Conservation (phyloP, 2,797 vertebrate species). For the Melanotaenia boesemani region DNA sequence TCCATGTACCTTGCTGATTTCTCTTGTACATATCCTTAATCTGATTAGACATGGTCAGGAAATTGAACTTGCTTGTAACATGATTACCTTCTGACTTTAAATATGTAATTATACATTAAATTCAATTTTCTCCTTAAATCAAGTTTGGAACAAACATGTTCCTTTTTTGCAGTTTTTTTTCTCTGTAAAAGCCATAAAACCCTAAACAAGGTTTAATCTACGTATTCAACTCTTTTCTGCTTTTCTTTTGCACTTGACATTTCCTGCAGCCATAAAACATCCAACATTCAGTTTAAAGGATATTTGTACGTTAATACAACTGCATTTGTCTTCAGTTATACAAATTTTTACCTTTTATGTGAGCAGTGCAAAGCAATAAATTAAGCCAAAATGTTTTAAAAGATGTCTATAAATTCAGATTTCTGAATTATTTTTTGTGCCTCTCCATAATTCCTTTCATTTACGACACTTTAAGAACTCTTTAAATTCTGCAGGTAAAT, state of each 20-base stretch:
- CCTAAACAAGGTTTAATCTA: neutral
- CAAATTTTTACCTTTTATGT: conserved; percentile 6
- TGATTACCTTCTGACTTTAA: neutral
- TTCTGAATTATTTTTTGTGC: neutral
- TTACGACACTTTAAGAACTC: neutral
- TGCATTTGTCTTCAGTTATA: conserved; percentile 34
- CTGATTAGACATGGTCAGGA: neutral
- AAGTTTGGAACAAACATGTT: neutral
- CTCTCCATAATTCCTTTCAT: neutral
- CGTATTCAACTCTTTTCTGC: conserved; percentile 1
- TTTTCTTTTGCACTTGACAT: conserved; percentile 61
- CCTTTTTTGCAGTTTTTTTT: neutral
- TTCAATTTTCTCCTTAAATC: neutral
- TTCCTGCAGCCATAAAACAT: conserved; percentile 44
- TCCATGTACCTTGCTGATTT: neutral
- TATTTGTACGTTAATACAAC: conserved; percentile 27
- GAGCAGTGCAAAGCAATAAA: conserved; percentile 47
- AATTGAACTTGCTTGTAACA: neutral
- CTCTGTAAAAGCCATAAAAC: conserved; percentile 16
- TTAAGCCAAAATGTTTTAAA: neutral
- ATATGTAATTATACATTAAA: neutral
- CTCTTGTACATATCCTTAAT: neutral
- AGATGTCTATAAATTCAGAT: neutral
- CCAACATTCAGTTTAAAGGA: conserved; percentile 30
- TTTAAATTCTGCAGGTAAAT: neutral